phyloP scores from a whole-genome alignment of 2,797 vertebrate genomes.

The Gallirallus australis region DNA sequence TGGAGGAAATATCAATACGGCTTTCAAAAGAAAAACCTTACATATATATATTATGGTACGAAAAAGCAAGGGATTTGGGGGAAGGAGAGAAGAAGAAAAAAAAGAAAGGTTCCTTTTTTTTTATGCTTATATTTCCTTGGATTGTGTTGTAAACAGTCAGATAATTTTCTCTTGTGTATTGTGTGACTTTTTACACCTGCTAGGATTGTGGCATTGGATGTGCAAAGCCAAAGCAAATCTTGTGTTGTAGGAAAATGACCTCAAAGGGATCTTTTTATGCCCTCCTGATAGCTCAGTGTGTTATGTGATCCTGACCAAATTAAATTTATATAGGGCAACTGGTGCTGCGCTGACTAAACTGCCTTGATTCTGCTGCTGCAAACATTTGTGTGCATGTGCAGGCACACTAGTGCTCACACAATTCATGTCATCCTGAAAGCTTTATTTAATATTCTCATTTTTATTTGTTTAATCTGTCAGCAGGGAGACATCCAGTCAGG shows the following conservation, averaged over 20 bases:
- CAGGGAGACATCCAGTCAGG: not conserved
- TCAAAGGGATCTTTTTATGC: not conserved
- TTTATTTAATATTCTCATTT: slow-evolving; percentile 34
- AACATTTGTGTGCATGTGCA: not conserved
- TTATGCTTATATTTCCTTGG: not conserved
- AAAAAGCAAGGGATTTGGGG: not conserved
- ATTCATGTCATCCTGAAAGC: not conserved
- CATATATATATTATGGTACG: not conserved
- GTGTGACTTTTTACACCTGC: not conserved
- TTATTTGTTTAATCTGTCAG: slow-evolving; percentile 41
- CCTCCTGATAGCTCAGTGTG: not conserved
- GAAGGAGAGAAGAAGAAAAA: not conserved
- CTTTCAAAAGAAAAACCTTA: not conserved
- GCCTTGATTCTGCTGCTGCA: slow-evolving; percentile 18
- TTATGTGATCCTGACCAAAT: slow-evolving; percentile 8
- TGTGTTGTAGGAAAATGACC: not conserved
- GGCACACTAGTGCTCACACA: not conserved
- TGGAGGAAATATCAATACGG: slow-evolving; percentile 28
- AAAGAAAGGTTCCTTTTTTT: not conserved
- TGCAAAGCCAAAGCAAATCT: slow-evolving; percentile 24
- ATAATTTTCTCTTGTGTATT: not conserved
- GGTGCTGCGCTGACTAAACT: not conserved
- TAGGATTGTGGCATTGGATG: not conserved
- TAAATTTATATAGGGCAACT: slow-evolving; percentile 15
- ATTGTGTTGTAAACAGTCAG: not conserved